Conservation (phyloP, 2,113 vertebrate species). For the Neogobius melanostomus region DNA sequence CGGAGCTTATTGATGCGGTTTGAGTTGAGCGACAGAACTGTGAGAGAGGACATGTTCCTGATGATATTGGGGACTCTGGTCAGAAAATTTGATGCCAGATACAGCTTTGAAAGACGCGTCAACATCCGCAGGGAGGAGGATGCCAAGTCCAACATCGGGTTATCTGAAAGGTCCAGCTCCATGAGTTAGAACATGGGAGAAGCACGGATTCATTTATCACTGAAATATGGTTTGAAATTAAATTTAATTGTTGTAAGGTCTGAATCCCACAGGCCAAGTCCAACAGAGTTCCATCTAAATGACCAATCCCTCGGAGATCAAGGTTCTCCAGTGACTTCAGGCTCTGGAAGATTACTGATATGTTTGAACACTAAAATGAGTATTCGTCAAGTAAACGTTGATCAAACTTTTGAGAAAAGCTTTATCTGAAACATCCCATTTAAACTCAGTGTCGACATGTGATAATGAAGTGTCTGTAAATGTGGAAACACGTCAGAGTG, state of each 20-base stretch:
- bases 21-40: constrained; percentile 41
- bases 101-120: constrained; percentile 23
- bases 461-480: constrained; percentile 43
- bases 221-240: constrained; percentile 45
- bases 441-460: not conserved
- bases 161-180: constrained; percentile 38
- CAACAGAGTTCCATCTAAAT: constrained; percentile 32
- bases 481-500: constrained; percentile 43
- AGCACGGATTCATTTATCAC: constrained; percentile 13
- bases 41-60: constrained; percentile 28
- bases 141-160: constrained; percentile 32
- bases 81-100: constrained; percentile 41
- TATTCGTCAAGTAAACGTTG: too few species aligned
- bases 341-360: constrained; percentile 29
- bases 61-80: constrained; percentile 18
- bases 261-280: constrained; percentile 57
- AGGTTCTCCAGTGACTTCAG: constrained; percentile 50
- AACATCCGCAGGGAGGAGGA: constrained; percentile 3
- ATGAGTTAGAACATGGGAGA: constrained; percentile 29
- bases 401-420: constrained; percentile 52
- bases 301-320: too few species aligned
- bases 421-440: constrained; percentile 46
- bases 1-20: constrained; percentile 39
- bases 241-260: constrained; percentile 40
- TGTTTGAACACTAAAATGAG: not conserved